Evolutionary conservation across 1,140 invertebrate species (phyloP).

Genomic region (Drosophila melanica): DNA sequence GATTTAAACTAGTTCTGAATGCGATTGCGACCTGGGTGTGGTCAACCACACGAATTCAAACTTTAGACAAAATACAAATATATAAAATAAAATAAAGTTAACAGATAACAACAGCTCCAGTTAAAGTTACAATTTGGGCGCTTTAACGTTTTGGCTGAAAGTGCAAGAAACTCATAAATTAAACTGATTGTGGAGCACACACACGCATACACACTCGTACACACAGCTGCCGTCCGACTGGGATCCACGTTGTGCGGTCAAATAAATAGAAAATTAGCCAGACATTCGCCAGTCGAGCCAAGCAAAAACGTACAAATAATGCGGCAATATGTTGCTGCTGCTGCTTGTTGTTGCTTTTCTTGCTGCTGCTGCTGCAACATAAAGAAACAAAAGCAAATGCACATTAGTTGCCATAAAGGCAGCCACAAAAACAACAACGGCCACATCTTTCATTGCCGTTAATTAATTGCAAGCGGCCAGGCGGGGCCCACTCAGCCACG

Average conservation of each 20-base stretch:
- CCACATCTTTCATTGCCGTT: conserved; percentile 75
- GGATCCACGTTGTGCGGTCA: conserved; percentile 63
- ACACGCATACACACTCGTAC: conserved; percentile 6
- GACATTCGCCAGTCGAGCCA: conserved; percentile 66
- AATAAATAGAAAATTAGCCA: conserved; percentile 82
- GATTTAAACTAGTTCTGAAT: conserved; percentile 66
- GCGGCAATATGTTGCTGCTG: conserved; percentile 46
- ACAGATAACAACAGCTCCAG: conserved; percentile 5
- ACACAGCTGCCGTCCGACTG: conserved; percentile 13
- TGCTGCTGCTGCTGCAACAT: conserved; percentile 52
- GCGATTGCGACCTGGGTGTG: conserved; percentile 54
- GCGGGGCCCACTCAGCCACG: conserved; percentile 42
- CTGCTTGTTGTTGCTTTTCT: conserved; percentile 9
- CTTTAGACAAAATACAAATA: conserved; percentile 47
- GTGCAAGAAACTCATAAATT: conserved; percentile 81
- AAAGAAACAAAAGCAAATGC: conserved; percentile 50
- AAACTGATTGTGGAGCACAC: conserved; percentile 44
- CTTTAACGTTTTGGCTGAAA: conserved; percentile 33
- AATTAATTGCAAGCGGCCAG: conserved; percentile 76
- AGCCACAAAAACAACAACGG: conserved; percentile 28
- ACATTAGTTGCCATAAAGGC: conserved; percentile 70
- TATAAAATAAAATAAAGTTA: neutral
- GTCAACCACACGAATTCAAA: conserved; percentile 64
- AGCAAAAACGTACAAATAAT: conserved; percentile 69
- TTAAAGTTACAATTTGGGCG: conserved; percentile 22